A percentile compares a stretch with the other conserved stretches of the same genome.
Conservation (phyloP, 2,888 invertebrate species). For the Seira ritae region DNA sequence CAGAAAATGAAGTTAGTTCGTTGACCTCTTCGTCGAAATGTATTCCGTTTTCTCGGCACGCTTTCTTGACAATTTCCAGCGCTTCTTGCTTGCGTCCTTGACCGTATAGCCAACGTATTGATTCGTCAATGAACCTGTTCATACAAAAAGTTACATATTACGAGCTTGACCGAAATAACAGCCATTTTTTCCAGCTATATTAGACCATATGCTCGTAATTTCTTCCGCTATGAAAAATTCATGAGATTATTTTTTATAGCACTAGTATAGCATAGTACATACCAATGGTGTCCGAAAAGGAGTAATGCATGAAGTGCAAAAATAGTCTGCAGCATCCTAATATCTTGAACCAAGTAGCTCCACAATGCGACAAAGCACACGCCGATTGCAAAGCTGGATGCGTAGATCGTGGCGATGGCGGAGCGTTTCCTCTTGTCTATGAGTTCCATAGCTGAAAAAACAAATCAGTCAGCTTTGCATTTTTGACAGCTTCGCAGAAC, state of each 20-base stretch:
- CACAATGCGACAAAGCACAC: constrained; percentile 89
- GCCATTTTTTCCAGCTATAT: no score
- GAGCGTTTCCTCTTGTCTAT: constrained; percentile 88
- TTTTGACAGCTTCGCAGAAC: no score
- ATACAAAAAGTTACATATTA: no score
- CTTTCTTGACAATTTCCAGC: constrained; percentile 84
- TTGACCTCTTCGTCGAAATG: constrained; percentile 73
- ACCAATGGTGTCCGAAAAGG: constrained; percentile 84
- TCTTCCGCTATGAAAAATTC: no score
- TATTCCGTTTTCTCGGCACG: constrained; percentile 84
- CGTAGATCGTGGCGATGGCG: constrained; percentile 86
- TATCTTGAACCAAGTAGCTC: constrained; percentile 86
- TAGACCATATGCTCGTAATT: no score
- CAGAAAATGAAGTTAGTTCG: no score
- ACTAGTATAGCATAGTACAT: constrained; percentile 70
- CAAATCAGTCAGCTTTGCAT: neutral
- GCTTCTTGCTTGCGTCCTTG: constrained; percentile 86
- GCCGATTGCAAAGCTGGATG: constrained; percentile 86
- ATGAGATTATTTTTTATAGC: no score
- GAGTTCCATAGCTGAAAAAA: constrained; percentile 84
- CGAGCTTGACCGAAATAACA: no score
- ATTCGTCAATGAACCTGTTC: constrained; percentile 90
- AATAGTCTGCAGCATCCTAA: constrained; percentile 84
- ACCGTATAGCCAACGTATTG: constrained; percentile 91
- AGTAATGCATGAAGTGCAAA: constrained; percentile 86